Percentiles rank a stretch among this genome's conserved stretches.
phyloP scores from a whole-genome alignment of 2,888 invertebrate genomes.

The Gari tellinella region DNA sequence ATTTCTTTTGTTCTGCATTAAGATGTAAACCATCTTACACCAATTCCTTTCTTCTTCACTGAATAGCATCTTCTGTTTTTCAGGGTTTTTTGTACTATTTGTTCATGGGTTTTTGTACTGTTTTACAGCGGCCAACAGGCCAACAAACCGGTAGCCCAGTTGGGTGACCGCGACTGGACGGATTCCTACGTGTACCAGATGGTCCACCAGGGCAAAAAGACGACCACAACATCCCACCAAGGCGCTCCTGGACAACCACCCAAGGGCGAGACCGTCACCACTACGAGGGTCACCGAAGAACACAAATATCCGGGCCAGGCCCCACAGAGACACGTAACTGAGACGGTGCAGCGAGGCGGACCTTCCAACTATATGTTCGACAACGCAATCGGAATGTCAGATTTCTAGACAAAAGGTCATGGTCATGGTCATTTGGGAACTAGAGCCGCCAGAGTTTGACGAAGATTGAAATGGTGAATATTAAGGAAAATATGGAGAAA shows the following conservation, averaged over 20 bases:
- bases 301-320: conserved; percentile 49
- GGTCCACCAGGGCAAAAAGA: conserved; percentile 49
- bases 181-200: conserved; percentile 56
- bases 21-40: too few relatives aligned
- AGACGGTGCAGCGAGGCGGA: conserved; percentile 43
- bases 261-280: conserved; percentile 43
- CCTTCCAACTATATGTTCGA: conserved; percentile 34
- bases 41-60: too few relatives aligned
- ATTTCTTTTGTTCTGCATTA: too few relatives aligned
- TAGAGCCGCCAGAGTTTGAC: too few relatives aligned
- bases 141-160: conserved; percentile 28
- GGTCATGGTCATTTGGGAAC: too few relatives aligned
- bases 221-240: conserved; percentile 27
- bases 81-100: too few relatives aligned
- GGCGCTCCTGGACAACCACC: conserved; percentile 41
- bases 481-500: too few relatives aligned
- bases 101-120: background rate
- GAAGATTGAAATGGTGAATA: too few relatives aligned
- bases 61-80: too few relatives aligned
- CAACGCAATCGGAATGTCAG: conserved; percentile 47
- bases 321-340: conserved; percentile 51
- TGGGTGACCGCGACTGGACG: conserved; percentile 57
- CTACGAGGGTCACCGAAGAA: conserved; percentile 40
- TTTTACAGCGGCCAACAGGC: conserved; percentile 4
- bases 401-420: conserved; percentile 49